Base-by-base conservation (phyloP, 2,113 vertebrate species). In the Theristicus caerulescens region DNA sequence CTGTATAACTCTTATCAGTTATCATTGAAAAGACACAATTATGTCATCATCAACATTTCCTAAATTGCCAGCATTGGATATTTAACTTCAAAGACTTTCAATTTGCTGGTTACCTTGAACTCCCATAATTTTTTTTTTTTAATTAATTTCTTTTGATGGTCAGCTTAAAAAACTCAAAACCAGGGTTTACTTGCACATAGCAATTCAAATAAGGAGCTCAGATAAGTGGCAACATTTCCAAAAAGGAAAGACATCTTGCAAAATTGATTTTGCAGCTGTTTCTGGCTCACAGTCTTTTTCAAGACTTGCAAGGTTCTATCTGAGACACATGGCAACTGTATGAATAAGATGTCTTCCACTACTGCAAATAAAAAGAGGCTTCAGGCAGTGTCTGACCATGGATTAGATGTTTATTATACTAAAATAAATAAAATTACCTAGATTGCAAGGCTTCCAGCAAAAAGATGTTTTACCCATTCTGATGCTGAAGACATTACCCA, bases 351-450 rank as follows among this genome's bases (percentile, higher is more conserved):
- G 18, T 46, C 36, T 78, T 69, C 57, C 36, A 93, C 81, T 4
- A 25, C 12, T 61, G 65, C 66, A 89, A 69, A 95, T 74, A 91
- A 83, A 73, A n/a, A 78, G 47, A 77, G 69, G 72, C 95, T 96
- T 44, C 74, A 88, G 95, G 92, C 94, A 84, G 15, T 14, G 51
- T 81, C 69, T 95, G 88, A 81, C 67, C 82, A 62, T 6, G 32
- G 80, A 92, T 92, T 88, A 84, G 65, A 64, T 77, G 59, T 78
- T 92, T 88, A 83, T 88, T 93, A 81, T 73, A 86, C 64, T 74
- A 67, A 93, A 93, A 94, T 69, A 95, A 95, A 94, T 88, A 88
- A 86, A 95, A 96, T 92, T 92, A 94, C 69, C 77, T 88, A 67
- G 55, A 81, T 62, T 71, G 59, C 57, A 94, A 88, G 16, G 55